phyloP scores from a whole-genome alignment of 2,113 vertebrate genomes.

The Nothoprocta pentlandii region DNA sequence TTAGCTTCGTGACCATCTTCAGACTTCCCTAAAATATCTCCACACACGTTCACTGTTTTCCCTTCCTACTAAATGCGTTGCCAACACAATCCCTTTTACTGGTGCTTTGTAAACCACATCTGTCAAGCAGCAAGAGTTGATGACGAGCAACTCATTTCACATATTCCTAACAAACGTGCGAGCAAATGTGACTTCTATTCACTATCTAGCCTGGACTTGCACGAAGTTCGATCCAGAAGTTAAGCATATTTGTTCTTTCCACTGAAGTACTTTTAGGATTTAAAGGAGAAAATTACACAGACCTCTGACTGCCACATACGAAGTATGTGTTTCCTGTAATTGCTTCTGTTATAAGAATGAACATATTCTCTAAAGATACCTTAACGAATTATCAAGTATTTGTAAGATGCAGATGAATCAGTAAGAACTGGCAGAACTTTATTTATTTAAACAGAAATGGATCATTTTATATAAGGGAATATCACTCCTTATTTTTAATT shows the following conservation, averaged over 20 bases:
- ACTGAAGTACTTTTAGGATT: neutral
- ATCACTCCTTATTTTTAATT: neutral
- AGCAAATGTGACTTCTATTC: neutral
- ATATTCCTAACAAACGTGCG: neutral
- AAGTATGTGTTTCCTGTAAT: neutral
- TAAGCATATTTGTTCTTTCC: neutral
- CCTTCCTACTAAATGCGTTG: neutral
- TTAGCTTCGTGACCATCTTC: neutral
- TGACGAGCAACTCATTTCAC: neutral
- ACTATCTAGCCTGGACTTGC: neutral
- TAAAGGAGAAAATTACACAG: neutral
- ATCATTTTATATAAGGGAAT: neutral
- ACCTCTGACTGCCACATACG: neutral
- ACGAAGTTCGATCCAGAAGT: neutral
- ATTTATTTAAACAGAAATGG: neutral
- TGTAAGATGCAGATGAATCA: neutral
- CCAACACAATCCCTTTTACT: neutral
- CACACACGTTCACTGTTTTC: rapidly evolving
- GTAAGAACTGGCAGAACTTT: neutral
- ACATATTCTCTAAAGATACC: neutral
- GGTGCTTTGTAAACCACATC: neutral
- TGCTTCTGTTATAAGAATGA: neutral
- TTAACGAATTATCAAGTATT: neutral
- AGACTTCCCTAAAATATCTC: neutral
- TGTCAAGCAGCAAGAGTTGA: neutral